Conservation (phyloP, 2,888 invertebrate species). For the Agriopis marginaria region DNA sequence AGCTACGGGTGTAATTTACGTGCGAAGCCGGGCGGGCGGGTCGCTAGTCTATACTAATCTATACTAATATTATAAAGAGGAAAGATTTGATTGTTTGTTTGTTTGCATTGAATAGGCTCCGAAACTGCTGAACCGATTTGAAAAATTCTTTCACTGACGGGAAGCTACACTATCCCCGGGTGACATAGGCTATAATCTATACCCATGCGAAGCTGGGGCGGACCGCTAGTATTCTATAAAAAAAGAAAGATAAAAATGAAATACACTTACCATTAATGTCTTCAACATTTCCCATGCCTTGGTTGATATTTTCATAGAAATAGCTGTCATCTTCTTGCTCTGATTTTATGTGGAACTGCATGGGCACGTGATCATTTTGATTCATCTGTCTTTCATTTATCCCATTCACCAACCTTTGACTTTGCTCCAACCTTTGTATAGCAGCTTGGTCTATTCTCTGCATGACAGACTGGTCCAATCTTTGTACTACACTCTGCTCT, state of each 20-base stretch:
- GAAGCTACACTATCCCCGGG: too few relatives aligned
- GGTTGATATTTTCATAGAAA: constrained; percentile 74
- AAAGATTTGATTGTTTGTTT: too few relatives aligned
- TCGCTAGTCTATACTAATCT: too few relatives aligned
- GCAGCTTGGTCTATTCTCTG: constrained; percentile 50
- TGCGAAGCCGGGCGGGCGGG: too few relatives aligned
- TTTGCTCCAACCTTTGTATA: constrained; percentile 55
- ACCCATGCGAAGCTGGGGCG: too few relatives aligned
- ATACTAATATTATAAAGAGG: too few relatives aligned
- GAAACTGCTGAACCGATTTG: too few relatives aligned
- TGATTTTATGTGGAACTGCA: constrained; percentile 77
- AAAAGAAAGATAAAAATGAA: not conserved
- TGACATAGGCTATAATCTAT: too few relatives aligned
- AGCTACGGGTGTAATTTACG: too few relatives aligned
- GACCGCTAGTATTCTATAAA: too few relatives aligned
- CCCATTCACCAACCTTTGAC: constrained; percentile 48
- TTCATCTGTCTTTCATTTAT: constrained; percentile 58
- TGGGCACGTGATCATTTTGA: constrained; percentile 58
- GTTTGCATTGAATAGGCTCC: too few relatives aligned
- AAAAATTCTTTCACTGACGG: too few relatives aligned
- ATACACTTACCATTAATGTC: constrained; percentile 67
- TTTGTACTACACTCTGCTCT: constrained; percentile 41
- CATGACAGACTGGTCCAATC: constrained; percentile 26
- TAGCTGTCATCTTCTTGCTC: constrained; percentile 79
- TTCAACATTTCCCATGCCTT: constrained; percentile 56